A percentile compares a stretch with the other conserved stretches of the same genome.
Conservation (phyloP, 2,888 invertebrate genomes). For the Platycheirus albimanus region DNA sequence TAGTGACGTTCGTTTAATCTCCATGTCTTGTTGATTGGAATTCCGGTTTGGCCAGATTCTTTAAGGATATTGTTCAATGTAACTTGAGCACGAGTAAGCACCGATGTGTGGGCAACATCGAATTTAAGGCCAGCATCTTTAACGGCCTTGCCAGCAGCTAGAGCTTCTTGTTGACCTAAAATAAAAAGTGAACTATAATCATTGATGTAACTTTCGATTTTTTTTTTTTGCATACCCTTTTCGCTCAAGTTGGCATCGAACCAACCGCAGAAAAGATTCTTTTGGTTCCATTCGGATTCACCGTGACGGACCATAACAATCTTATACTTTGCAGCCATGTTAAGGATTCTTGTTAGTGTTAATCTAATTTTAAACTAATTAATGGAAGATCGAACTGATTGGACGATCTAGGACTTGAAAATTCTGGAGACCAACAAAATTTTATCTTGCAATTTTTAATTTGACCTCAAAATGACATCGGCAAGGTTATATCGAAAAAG, state of each 20-base stretch:
- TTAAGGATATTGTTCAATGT: slow-evolving; percentile 88
- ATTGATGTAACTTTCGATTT: not conserved
- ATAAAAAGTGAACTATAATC: not conserved
- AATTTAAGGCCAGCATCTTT: slow-evolving; percentile 89
- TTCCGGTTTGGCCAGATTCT: slow-evolving; percentile 87
- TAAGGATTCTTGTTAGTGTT: slow-evolving; percentile 60
- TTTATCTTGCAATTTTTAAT: slow-evolving; percentile 74
- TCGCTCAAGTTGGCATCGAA: slow-evolving; percentile 88
- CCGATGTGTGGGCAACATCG: slow-evolving; percentile 92
- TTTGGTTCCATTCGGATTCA: slow-evolving; percentile 90
- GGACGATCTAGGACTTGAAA: slow-evolving; percentile 48
- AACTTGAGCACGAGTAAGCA: slow-evolving; percentile 90
- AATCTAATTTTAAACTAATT: slow-evolving; percentile 26
- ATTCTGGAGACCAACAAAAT: slow-evolving; percentile 59
- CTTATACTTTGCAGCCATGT: slow-evolving; percentile 84
- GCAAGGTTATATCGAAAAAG: slow-evolving; percentile 76
- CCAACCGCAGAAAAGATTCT: slow-evolving; percentile 90
- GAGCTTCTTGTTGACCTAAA: slow-evolving; percentile 81
- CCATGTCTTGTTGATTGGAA: slow-evolving; percentile 91
- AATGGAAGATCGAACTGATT: slow-evolving; percentile 18
- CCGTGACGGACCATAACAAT: slow-evolving; percentile 91
- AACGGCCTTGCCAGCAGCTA: slow-evolving; percentile 89
- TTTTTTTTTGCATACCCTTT: slow-evolving; percentile 84
- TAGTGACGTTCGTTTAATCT: slow-evolving; percentile 94
- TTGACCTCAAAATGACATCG: slow-evolving; percentile 76